Evolutionary conservation across 2,797 vertebrate genomes (phyloP).

Genomic region (Muscicapa comitata): DNA sequence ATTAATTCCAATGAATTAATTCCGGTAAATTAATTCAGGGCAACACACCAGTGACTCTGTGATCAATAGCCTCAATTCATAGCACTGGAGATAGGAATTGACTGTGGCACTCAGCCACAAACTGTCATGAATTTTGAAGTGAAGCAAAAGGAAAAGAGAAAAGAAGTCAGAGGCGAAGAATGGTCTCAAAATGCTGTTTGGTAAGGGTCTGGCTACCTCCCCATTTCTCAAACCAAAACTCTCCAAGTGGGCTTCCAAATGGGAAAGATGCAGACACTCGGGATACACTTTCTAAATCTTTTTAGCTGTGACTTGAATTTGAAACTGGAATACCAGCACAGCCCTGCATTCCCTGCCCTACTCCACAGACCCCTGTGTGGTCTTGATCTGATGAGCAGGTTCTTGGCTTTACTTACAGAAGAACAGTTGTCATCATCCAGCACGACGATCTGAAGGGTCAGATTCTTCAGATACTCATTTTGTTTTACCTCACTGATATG

Average conservation of each 20-base stretch:
- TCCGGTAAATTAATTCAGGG: neutral
- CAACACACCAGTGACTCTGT: neutral
- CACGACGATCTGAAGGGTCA: slow-evolving; percentile 68
- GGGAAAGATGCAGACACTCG: neutral
- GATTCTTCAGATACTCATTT: slow-evolving; percentile 59
- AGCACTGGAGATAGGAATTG: neutral
- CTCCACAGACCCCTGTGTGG: neutral
- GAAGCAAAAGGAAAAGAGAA: neutral
- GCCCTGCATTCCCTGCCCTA: neutral
- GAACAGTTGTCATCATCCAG: slow-evolving; percentile 61
- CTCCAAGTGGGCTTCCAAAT: neutral
- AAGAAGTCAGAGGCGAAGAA: neutral
- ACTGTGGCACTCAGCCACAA: neutral
- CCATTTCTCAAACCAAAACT: neutral
- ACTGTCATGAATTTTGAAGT: neutral
- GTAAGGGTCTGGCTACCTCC: neutral
- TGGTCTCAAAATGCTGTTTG: neutral
- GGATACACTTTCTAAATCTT: neutral
- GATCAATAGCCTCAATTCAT: neutral
- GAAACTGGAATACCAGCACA: neutral
- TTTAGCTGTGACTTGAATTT: neutral
- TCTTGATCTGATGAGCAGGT: neutral
- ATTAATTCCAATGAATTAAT: neutral
- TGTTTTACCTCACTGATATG: slow-evolving; percentile 73
- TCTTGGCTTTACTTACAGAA: slow-evolving; percentile 59